phyloP scores from a whole-genome alignment of 2,113 vertebrate species.

The Esox niger region DNA sequence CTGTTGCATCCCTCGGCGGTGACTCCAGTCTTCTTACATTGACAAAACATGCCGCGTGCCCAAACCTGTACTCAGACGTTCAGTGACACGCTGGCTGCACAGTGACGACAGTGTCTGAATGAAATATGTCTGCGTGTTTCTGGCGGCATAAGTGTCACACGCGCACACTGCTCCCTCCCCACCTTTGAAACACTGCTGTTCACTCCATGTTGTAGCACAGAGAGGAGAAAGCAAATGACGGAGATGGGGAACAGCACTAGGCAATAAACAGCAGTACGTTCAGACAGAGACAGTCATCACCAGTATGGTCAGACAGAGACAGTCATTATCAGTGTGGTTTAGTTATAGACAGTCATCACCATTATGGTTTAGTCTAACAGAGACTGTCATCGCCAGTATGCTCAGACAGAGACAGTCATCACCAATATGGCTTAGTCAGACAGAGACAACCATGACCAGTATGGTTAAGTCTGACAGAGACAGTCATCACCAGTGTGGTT shows the following conservation, averaged over 20 bases:
- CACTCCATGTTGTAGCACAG: constrained; percentile 65
- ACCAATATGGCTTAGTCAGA: too few species aligned
- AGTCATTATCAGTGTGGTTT: too few species aligned
- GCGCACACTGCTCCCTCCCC: constrained; percentile 23
- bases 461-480: too few species aligned
- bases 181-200: constrained; percentile 65
- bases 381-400: too few species aligned
- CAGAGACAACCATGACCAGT: too few species aligned
- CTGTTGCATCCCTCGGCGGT: constrained; percentile 63
- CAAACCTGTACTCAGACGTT: background rate
- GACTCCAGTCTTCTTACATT: constrained; percentile 53
- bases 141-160: constrained; percentile 1
- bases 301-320: too few species aligned
- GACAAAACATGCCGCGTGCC: constrained; percentile 1
- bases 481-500: too few species aligned
- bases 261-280: too few species aligned
- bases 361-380: too few species aligned
- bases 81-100: background rate
- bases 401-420: too few species aligned
- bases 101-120: background rate
- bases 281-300: too few species aligned
- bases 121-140: background rate
- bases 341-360: too few species aligned
- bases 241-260: constrained; percentile 9
- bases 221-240: constrained; percentile 18